phyloP scores from a whole-genome alignment of 2,113 vertebrate species.

The cat (Felis catus) region F.catus_Fca126_mat1.0 CM031413.1:104542501-104543000 shows the following conservation, averaged over 20 bases:
- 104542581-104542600: background rate
- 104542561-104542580: background rate
- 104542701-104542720: background rate
- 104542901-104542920: too few relatives aligned
- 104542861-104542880: background rate
- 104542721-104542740: background rate
- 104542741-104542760: background rate
- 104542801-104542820: background rate
- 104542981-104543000: background rate
- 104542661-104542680: background rate
- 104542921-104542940: too few relatives aligned
- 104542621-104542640: background rate
- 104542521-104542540: background rate
- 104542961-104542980: background rate
- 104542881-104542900: too few relatives aligned
- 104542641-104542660: background rate
- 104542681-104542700: background rate
- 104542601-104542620: background rate
- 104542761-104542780: background rate
- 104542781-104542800: background rate
- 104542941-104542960: background rate
- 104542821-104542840: background rate
- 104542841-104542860: background rate
- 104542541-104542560: conserved; percentile 4
- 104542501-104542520: conserved; percentile 31